Evolutionary conservation across 2,113 vertebrate species (phyloP).

Genomic region (Motacilla tschutschensis): DNA sequence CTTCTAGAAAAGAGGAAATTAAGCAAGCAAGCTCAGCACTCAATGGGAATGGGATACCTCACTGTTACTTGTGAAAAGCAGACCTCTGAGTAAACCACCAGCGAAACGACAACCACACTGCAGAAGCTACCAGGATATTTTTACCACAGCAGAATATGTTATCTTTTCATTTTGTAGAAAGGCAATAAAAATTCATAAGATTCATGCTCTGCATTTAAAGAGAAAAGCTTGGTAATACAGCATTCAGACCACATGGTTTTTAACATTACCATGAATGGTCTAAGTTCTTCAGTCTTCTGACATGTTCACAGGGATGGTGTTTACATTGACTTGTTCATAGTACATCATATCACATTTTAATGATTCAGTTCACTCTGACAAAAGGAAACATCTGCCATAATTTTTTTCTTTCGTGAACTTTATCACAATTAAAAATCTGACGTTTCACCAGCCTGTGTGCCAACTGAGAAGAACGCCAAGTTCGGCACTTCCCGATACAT

Average conservation of each 20-base stretch:
- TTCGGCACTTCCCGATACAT: constrained; percentile 47
- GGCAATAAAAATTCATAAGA: constrained; percentile 59
- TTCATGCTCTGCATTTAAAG: constrained; percentile 31
- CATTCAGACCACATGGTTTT: constrained; percentile 32
- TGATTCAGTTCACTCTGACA: constrained; percentile 38
- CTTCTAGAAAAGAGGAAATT: constrained; percentile 6
- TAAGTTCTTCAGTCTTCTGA: constrained; percentile 22
- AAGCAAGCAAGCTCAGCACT: background rate
- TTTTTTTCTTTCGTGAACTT: constrained; percentile 61
- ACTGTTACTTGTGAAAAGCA: background rate
- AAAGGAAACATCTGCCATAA: constrained; percentile 48
- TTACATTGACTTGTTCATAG: constrained; percentile 35
- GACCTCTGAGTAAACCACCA: constrained; percentile 31
- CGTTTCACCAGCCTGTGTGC: constrained; percentile 58
- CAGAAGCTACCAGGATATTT: constrained; percentile 46
- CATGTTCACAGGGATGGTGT: constrained; percentile 37
- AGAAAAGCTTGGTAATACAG: constrained; percentile 26
- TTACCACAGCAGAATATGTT: constrained; percentile 35
- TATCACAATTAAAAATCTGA: constrained; percentile 64
- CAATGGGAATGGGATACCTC: constrained; percentile 13
- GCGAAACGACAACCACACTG: background rate
- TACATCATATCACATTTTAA: constrained; percentile 45
- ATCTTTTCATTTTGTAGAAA: constrained; percentile 48
- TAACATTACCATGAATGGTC: constrained; percentile 35
- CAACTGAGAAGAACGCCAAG: constrained; percentile 59